These are phyloP conservation scores for Caenorhabditis becei DNA, from an alignment of 2,888 invertebrate species.

Conservation along the genomic window DNA sequence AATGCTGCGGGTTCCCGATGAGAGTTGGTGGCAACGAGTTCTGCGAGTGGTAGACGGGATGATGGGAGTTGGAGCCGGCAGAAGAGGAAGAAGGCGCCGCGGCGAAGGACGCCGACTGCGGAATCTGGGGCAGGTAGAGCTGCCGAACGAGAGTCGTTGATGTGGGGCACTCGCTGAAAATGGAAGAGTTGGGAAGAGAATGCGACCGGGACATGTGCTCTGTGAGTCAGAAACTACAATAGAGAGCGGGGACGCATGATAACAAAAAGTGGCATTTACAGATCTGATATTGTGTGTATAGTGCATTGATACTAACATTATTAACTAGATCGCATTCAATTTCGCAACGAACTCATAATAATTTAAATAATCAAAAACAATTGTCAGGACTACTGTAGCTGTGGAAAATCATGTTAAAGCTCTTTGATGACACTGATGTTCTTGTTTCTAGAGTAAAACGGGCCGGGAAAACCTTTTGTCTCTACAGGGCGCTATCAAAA, in stretches of 20 bases:
- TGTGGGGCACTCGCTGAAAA: conserved; percentile 62
- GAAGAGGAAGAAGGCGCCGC: conserved; percentile 54
- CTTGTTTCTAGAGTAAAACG: conserved; percentile 3
- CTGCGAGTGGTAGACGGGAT: conserved; percentile 49
- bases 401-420: no score
- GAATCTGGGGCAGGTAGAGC: conserved; percentile 56
- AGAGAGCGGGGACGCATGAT: neutral
- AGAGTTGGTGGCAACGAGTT: conserved; percentile 51
- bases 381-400: no score
- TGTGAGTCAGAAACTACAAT: neutral
- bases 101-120: conserved; percentile 61
- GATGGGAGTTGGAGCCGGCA: conserved; percentile 17
- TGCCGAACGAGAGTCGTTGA: conserved; percentile 61
- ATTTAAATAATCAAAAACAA: no score
- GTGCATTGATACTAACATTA: no score
- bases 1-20: conserved; percentile 43
- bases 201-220: conserved; percentile 3
- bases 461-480: conserved; percentile 20
- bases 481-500: conserved; percentile 3
- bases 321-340: no score
- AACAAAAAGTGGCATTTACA: neutral
- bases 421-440: neutral
- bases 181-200: neutral
- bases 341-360: no score
- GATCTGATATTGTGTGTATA: neutral